These are phyloP conservation scores for Jaculus jaculus DNA, from an alignment of 2,113 vertebrate species.

Conservation along the genomic window DNA sequence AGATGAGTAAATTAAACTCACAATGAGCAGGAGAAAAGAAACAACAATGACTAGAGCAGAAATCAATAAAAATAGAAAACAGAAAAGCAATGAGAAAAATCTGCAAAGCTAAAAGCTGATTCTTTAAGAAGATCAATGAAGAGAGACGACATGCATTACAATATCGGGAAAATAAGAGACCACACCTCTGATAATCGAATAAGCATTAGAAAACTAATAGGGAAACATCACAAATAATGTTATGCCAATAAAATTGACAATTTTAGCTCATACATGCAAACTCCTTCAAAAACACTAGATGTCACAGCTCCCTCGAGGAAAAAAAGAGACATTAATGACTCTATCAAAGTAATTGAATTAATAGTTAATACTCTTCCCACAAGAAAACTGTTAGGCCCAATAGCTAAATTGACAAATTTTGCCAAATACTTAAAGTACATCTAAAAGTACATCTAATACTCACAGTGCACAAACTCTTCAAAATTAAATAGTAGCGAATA, in stretches of 20 bases:
- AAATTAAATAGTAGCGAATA: not conserved
- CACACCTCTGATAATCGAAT: not conserved
- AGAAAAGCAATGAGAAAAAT: not conserved
- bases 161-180: not conserved
- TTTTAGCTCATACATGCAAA: not conserved
- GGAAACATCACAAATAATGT: not conserved
- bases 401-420: not conserved
- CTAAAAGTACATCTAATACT: not conserved
- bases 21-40: not conserved
- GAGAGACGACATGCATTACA: not conserved
- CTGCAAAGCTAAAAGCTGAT: not conserved
- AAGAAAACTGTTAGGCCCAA: not conserved
- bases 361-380: not conserved
- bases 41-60: too few relatives aligned
- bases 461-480: not conserved
- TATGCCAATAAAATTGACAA: not conserved
- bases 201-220: not conserved
- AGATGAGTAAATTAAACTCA: not conserved
- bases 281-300: slow-evolving; percentile 25
- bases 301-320: not conserved
- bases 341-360: not conserved
- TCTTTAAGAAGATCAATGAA: not conserved
- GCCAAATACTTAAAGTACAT: slow-evolving; percentile 8
- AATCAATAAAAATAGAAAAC: not conserved
- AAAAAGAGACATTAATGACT: not conserved